Evolutionary conservation across 2,113 vertebrate species (phyloP).

Genomic region (Ammospiza caudacuta): DNA sequence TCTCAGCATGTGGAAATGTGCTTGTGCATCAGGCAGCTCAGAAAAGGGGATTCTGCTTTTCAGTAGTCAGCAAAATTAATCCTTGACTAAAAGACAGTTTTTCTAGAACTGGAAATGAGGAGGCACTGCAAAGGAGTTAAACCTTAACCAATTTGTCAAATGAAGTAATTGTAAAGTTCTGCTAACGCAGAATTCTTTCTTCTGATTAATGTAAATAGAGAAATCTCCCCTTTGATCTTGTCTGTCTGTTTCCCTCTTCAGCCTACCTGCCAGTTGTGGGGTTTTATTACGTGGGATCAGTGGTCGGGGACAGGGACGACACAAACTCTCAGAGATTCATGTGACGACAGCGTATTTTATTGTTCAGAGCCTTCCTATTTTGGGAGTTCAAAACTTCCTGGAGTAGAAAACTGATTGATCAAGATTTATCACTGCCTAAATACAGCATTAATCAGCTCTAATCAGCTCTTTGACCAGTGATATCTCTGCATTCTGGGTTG

Average conservation of each 20-base stretch:
- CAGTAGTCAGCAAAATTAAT: not conserved
- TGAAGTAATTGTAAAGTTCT: not conserved
- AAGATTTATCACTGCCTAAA: not conserved
- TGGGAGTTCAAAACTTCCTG: not conserved
- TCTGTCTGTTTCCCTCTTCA: not conserved
- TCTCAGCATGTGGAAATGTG: not conserved
- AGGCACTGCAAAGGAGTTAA: not conserved
- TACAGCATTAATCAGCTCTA: not conserved
- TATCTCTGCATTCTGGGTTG: not conserved
- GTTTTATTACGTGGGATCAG: not conserved
- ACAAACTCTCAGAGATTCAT: not conserved
- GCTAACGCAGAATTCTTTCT: not conserved
- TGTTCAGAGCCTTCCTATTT: not conserved
- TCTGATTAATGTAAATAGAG: not conserved
- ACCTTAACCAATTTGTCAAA: not conserved
- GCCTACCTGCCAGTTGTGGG: not conserved
- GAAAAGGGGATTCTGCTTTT: not conserved
- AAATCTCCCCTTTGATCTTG: not conserved
- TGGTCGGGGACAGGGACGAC: accelerated
- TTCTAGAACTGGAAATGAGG: not conserved
- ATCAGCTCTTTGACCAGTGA: not conserved
- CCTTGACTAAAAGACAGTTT: not conserved
- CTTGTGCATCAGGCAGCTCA: not conserved
- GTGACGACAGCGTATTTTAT: not conserved
- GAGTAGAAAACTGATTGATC: not conserved